Base-by-base conservation (phyloP, 2,888 invertebrate genomes). In the Harmothoe impar region DNA sequence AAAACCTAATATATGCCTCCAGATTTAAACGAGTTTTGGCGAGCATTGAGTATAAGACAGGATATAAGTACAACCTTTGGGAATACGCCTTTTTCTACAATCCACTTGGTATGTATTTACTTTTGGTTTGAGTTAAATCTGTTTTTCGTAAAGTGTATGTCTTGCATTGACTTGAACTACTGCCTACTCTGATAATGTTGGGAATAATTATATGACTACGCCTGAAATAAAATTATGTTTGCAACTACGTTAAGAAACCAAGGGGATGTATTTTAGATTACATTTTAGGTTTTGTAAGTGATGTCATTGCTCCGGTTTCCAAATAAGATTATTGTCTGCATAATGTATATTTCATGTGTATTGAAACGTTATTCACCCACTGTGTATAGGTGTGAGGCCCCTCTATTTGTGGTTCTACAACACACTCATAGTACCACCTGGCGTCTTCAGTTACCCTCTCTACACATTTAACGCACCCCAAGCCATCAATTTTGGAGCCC, bases 1-100 rank as follows among this genome's bases (percentile, higher is more conserved):
- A 95, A 90, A 97, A 97, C 93, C 94, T 96, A 5, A 95, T 96
- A 78, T 96, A 96, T 93, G 96, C 96, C 0, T 95, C 96, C 72
- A 93, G 93, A 0, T 97, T 96, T 93, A 93, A 96, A 56, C 95
- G 96, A 89, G 91, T 92, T 7, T 93, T 94, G 56, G 94, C 94
- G 93, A 95, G 93, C 68, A 52, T 51, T 35, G 89, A 88, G 54
- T 81, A 91, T 33, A 12, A 33, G 15, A 78, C 56, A n/a, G 86
- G 78, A 23, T 43, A 85, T 33, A 52, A 51, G 31, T 56, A 90
- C 89, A 54, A 72, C 85, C n/a, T 90, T 31, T 90, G 91, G 85
- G 84, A 68, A n/a, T 88, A 52, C 20, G 56, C 89, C 20, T 86
- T 86, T 33, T 86, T 86, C 56, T 86, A 86, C 29, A 86, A 86